Base-by-base conservation (phyloP, 2,888 invertebrate species). In the Epinotia ramella region DNA sequence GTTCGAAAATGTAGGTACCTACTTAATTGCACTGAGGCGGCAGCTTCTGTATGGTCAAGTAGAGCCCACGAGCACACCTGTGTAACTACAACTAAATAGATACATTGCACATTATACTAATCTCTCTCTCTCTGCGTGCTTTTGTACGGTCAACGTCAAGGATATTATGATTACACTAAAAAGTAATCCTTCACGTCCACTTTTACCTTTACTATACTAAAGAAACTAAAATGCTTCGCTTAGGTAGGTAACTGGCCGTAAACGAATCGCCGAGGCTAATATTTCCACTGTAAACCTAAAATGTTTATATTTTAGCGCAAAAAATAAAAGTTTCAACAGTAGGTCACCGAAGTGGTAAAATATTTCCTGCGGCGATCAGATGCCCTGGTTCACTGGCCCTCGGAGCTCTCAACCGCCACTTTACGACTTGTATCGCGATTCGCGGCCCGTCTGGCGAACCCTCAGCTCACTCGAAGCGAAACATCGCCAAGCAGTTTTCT, bases 351-450 rank as follows among this genome's bases (percentile, higher is more conserved):
- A 79, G 79, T 78, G 68, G 73, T 73, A 78, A 78, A 78, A 78
- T 78, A 77, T 73, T 81, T 80, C 83, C 83, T 81, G 82, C 80
- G 82, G 83, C 83, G 84, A 88, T 88, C 86, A 82, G 87, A 87
- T 87, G 89, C 81, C 89, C 90, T 85, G 87, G 85, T 89, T 90
- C 81, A 74, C 77, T 82, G 81, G 83, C 81, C 78, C 78, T 69
- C 76, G 67, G 73, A 80, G 81, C 81, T 81, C 84, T 83, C 81
- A 81, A 87, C 80, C 78, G 77, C 74, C 83, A 80, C 88, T 88
- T 79, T 78, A 81, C 80, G 82, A 87, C 81, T 85, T 84, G 83
- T 84, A 84, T 84, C 85, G 86, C 40, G 40, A 40, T 40, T 9
- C 40, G 40, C 78, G 85, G 83, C 85, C 85, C 85, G 86, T 82